Evolutionary conservation across 2,888 invertebrate genomes (phyloP), one percentile per base, ranked within the genome.

Genomic region (Coelopa pilipes): DNA sequence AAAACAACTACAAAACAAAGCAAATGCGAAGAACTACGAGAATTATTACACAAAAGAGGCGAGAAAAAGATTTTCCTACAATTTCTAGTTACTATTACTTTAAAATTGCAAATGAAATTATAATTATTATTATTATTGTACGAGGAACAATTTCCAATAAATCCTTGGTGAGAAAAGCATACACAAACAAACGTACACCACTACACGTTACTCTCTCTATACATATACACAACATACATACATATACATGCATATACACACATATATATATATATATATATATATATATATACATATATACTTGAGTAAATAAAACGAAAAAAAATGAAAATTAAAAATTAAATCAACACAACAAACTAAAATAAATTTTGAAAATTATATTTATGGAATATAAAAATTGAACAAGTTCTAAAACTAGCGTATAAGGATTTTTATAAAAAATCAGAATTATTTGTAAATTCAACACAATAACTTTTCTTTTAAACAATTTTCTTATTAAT

Each of bases 261-360:
- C n/a, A 65, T 21, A 46, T 63, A 21, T 34, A 34, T 34, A 34
- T 7, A 21, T 70, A 47, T 21, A 45, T 55, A 71, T 24, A 63
- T 24, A 74, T 50, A 72, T 65, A 75, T 74, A 77, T 74, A 74
- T 74, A 78, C 74, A 75, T 76, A 77, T 76, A 62, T 76, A 53
- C 10, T 66, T 74, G 74, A 76, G 74, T 75, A 74, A 74, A 74
- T 70, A 73, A 69, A 74, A 76, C 72, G 75, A 68, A 11, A 49
- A 49, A 77, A 76, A 72, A 76, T 77, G 73, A 62, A 67, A 66
- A 72, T n/a, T n/a, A n/a, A n/a, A n/a, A 75, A 66, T 76, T 75
- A 74, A 76, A 74, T 75, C 19, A 9, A 68, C 10, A 46, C 13
- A 65, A 34, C 46, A 66, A 24, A 53, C 19, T 45, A 66, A 69